Evolutionary conservation across 2,797 vertebrate species (phyloP).

Genomic region (Eupleurogrammus muticus): DNA sequence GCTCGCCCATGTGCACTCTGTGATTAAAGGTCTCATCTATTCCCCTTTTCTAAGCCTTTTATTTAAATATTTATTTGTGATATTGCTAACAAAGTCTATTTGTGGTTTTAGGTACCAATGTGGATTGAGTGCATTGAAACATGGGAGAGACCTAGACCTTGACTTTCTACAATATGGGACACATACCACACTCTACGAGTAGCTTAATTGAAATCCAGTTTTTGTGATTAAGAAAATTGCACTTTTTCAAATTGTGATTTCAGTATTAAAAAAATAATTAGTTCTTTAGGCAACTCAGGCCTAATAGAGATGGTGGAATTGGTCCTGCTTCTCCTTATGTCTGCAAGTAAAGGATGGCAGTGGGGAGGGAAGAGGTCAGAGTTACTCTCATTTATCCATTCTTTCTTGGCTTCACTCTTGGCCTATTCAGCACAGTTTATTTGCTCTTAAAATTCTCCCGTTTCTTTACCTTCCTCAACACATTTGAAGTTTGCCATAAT

Average conservation of each 20-base stretch:
- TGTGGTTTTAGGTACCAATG: no score
- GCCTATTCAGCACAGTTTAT: slow-evolving; percentile 5
- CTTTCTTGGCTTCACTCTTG: not conserved
- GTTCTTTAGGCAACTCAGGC: no score
- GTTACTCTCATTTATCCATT: slow-evolving; percentile 14
- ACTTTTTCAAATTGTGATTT: not conserved
- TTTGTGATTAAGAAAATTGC: not conserved
- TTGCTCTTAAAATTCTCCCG: not conserved
- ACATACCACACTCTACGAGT: not conserved
- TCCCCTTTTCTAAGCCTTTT: no score
- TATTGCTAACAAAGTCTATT: no score
- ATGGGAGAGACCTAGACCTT: no score
- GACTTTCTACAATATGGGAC: no score
- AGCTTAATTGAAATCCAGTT: not conserved
- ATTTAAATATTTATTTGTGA: no score
- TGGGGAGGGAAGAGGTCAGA: slow-evolving; percentile 2
- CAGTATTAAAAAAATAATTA: no score
- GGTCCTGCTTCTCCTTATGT: not conserved
- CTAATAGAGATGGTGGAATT: not conserved
- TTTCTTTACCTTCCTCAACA: not conserved
- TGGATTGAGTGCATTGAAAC: no score
- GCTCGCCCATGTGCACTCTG: no score
- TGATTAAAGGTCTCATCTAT: no score
- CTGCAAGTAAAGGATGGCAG: slow-evolving; percentile 5
- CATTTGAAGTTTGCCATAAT: no score